Evolutionary conservation across 2,113 vertebrate species (phyloP), one percentile per base, ranked within the genome.

Genomic region (Okapia johnstoni): DNA sequence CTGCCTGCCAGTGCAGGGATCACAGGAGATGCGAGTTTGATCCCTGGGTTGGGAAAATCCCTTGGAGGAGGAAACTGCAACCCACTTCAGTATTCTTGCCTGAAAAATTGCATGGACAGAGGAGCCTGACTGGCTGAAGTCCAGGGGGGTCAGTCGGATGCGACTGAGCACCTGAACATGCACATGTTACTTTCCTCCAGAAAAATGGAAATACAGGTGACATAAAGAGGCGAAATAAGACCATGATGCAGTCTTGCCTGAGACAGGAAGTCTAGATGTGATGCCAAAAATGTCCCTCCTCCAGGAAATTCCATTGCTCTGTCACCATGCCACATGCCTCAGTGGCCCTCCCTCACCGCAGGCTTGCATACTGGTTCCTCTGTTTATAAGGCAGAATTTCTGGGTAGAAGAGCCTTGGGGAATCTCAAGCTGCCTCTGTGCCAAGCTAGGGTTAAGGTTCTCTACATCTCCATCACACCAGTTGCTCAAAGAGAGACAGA

Each of bases 371-470:
- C 90, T 95, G 46, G 89, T 95, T 87, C 58, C 95, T 98, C 96
- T 98, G 84, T 98, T 98, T 98, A 97, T 97, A 98, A 98, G 98
- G 92, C 88, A 94, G 94, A 88, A 84, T 86, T 57, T 96, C 84
- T 97, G 92, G 58, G 87, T 92, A 58, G 88, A 60, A 98, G 93
- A 97, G 94, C 2, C 13, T 89, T 19, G n/a, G 58, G 63, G 57
- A 92, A 85, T 57, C 7, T 11, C 0, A 81, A 80, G 23, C 76
- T 86, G 15, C 55, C 23, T 88, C 0, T 0, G 0, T 98, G 98
- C 97, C 97, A 98, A 94, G 58, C 85, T 17, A 33, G 97, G 98
- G 98, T 98, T 96, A 97, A 92, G 52, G 30, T 93, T 93, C 46
- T 95, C 93, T 85, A 89, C 86, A 95, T 58, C 48, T 97, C 94